Base-by-base conservation (phyloP, 1,140 invertebrate genomes). In the Sminthurinus signatus region DNA sequence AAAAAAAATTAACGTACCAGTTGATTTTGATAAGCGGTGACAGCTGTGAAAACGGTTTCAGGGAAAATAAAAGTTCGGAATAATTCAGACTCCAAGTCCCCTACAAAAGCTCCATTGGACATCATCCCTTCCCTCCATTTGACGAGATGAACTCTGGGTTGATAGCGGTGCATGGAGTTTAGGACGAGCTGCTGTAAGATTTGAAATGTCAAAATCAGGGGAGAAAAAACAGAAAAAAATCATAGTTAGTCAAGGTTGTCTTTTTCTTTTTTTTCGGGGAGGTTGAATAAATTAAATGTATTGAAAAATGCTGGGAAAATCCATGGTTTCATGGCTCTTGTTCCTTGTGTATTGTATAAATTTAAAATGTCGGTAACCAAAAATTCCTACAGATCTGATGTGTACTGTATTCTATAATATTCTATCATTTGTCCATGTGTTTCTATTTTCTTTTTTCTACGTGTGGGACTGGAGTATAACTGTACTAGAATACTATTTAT, bases 121-220 rank as follows among this genome's bases (percentile, higher is more conserved):
- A 72, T 69, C 64, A 72, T 72, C 19, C 76, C 77, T 55, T 78
- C 78, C 54, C 75, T 77, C 54, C 74, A 66, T 21, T 81, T 76
- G 8, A 85, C 78, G 46, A 87, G 76, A 73, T 87, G 85, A 56
- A 87, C 81, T 28, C 85, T 74, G 2, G 85, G 85, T 68, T 86
- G 84, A 69, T 87, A 86, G 68, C 84, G 83, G 75, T 86, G 85
- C 85, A 86, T 86, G 15, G 85, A 86, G 75, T 87, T 86, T 21
- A 86, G 76, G 44, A 87, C 81, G 62, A 87, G 81, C 85, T 86
- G 69, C 68, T 66, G 23, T 31, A 57, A 63, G 54, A 48, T 32
- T 21, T n/a, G 17, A 42, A 28, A 10, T 52, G 25, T 14, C 29
- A 31, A 64, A n/a, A n/a, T n/a, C n/a, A n/a, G n/a, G n/a, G n/a